A percentile compares a stretch with the other conserved stretches of the same genome.
phyloP scores from a whole-genome alignment of 2,888 invertebrate species.

The Sipha maydis region DNA sequence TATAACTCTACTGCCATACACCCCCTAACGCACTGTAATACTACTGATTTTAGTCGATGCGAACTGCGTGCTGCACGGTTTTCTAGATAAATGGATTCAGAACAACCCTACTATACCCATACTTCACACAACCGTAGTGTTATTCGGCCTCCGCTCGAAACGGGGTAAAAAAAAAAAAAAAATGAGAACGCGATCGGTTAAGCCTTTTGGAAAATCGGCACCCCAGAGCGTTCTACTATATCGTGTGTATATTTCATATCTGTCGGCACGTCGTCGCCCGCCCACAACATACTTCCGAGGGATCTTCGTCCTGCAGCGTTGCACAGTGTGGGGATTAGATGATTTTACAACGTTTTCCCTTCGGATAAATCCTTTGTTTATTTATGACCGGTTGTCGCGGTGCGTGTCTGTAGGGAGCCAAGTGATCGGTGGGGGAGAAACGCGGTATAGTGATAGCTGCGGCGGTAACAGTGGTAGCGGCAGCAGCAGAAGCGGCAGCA shows the following conservation, averaged over 20 bases:
- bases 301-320: constrained; percentile 26
- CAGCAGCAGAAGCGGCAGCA: neutral
- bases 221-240: constrained; percentile 12
- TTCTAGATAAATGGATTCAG: neutral
- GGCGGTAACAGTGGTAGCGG: neutral
- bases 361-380: constrained; percentile 59
- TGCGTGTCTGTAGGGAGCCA: constrained; percentile 11
- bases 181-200: constrained; percentile 25
- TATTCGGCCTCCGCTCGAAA: neutral
- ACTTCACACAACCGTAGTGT: neutral
- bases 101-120: too few species aligned
- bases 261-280: constrained; percentile 35
- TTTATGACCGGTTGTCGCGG: constrained; percentile 58
- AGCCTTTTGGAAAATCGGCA: constrained; percentile 55
- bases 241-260: constrained; percentile 46
- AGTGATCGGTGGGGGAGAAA: neutral
- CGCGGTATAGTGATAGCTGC: neutral
- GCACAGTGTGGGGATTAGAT: constrained; percentile 24
- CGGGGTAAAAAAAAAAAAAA: constrained; percentile 25
- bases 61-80: neutral
- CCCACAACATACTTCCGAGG: constrained; percentile 13
- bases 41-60: neutral
- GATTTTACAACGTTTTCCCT: constrained; percentile 59
- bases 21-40: neutral
- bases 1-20: neutral